A percentile compares a stretch with the other conserved stretches of the same genome.
phyloP scores from a whole-genome alignment of 2,113 vertebrate genomes.

The Lagopus leucura region DNA sequence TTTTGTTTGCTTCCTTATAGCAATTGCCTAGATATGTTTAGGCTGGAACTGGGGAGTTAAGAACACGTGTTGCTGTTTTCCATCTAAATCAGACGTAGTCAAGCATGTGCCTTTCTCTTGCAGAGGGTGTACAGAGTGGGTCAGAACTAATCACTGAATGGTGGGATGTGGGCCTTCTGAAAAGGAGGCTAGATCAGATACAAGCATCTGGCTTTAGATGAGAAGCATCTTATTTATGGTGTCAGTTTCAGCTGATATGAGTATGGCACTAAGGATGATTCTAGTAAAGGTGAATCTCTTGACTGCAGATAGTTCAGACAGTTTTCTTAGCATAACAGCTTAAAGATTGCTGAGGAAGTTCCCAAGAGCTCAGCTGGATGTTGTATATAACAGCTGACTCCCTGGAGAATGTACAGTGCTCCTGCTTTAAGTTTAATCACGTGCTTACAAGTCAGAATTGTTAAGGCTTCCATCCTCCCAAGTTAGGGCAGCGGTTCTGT shows the following conservation, averaged over 20 bases:
- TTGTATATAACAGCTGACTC: not conserved
- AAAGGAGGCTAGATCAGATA: not conserved
- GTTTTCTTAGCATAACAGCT: not conserved
- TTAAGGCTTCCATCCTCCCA: not conserved
- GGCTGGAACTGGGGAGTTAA: not conserved
- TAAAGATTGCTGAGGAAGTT: not conserved
- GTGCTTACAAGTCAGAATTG: not conserved
- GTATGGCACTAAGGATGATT: not conserved
- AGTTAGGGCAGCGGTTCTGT: not conserved
- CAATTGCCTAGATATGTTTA: not conserved
- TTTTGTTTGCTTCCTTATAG: not conserved
- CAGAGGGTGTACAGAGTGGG: not conserved
- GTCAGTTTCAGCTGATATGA: not conserved
- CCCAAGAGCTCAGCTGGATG: not conserved
- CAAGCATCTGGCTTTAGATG: not conserved
- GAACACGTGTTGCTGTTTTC: not conserved
- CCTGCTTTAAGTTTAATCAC: no score
- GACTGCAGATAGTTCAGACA: not conserved
- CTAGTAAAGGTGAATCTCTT: not conserved
- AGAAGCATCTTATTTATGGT: not conserved
- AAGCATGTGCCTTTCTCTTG: not conserved
- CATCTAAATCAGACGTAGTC: not conserved
- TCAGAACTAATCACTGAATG: not conserved
- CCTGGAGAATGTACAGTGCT: not conserved
- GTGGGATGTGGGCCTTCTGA: not conserved